Conservation (phyloP, 2,797 vertebrate species). For the Podarcis siculus region DNA sequence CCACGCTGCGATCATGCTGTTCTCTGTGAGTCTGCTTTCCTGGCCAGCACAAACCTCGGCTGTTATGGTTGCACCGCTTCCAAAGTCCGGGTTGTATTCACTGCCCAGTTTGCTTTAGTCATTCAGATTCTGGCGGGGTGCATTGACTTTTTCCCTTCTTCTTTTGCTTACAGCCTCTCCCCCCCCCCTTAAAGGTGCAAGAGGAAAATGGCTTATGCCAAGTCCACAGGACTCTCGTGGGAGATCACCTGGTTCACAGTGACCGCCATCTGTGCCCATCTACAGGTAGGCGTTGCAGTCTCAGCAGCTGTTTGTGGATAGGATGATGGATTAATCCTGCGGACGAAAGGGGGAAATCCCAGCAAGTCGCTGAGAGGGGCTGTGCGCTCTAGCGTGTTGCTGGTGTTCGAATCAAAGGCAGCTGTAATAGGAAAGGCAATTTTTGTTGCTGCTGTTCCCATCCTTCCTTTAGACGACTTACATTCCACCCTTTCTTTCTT, state of each 20-base stretch:
- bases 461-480: not conserved
- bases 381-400: not conserved
- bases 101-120: slow-evolving; percentile 67
- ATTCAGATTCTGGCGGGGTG: slow-evolving; percentile 53
- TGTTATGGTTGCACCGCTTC: slow-evolving; percentile 67
- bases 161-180: not conserved
- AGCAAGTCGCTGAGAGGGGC: slow-evolving; percentile 7
- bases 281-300: slow-evolving; percentile 76
- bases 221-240: slow-evolving; percentile 65
- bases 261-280: slow-evolving; percentile 50
- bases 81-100: slow-evolving; percentile 44
- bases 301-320: not conserved
- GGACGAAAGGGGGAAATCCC: not conserved
- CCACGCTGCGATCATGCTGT: slow-evolving; percentile 64
- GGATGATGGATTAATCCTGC: not conserved
- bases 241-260: slow-evolving; percentile 71
- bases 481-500: not conserved
- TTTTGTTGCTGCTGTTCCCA: not conserved
- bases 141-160: slow-evolving; percentile 39
- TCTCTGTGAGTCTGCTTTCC: slow-evolving; percentile 19
- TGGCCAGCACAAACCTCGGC: slow-evolving; percentile 50
- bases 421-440: slow-evolving; percentile 1
- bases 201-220: slow-evolving; percentile 67
- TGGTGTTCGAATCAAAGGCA: slow-evolving; percentile 19
- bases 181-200: slow-evolving; percentile 19